Base-by-base conservation (phyloP, 2,797 vertebrate genomes). In the Sternarchorhynchus goeldii region DNA sequence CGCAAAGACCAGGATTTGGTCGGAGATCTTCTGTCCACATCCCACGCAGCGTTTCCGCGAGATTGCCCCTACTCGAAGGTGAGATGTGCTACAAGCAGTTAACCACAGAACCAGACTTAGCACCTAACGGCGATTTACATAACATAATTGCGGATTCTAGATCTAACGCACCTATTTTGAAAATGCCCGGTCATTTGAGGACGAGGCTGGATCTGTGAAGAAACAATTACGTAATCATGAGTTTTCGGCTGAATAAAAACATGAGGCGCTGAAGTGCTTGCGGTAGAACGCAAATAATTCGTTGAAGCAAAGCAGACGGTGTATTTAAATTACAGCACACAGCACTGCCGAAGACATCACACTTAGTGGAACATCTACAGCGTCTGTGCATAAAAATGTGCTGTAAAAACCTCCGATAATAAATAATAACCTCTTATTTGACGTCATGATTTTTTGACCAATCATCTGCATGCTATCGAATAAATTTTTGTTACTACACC, bases 1-100 rank as follows among this genome's bases (percentile, higher is more conserved):
- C 86, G 94, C 92, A 85, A 94, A 95, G 76, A 95, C 93, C 86
- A 95, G 91, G 88, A 95, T 94, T 71, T 93, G 94, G 86, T 95
- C 94, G 39, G 93, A 93, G 81, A 95, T 95, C 89, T 93, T 94
- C 79, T 93, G 93, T 86, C 94, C 94, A 79, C 94, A 95, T 87
- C 94, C 94, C 71, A 92, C 92, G 77, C 94, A 92, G 84, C 91
- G 89, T 88, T 94, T 94, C 93, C 92, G 93, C 80, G 92, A 91
- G 86, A 93, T 91, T 90, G 92, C 91, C 88, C 92, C 91, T 85
- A 92, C 92, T 79, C 92, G 89, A 82, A 92, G 92, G 62, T 92
- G 91, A 91, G 94, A 90, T 79, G 93, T 90, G 88, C 92, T 94
- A 88, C 93, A 91, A 87, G 91, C 92, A 80, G 92, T 94, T 94